phyloP scores from a whole-genome alignment of 2,113 vertebrate genomes.

The Periophthalmodon schlosseri region DNA sequence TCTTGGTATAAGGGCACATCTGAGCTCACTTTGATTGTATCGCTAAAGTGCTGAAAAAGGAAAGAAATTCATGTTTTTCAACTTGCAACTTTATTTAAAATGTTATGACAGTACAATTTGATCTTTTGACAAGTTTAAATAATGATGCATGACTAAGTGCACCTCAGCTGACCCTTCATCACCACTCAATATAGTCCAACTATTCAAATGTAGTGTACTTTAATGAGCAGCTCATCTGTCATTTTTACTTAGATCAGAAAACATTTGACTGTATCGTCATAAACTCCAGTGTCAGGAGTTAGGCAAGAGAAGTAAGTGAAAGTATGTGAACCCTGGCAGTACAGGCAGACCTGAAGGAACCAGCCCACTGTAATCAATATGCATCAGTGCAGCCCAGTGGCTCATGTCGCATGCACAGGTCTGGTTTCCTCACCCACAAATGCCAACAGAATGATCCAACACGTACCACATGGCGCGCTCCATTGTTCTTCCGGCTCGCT shows the following conservation, averaged over 20 bases:
- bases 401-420: constrained; percentile 38
- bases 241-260: constrained; percentile 9
- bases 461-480: constrained; percentile 85
- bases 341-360: constrained; percentile 55
- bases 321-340: constrained; percentile 40
- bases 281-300: constrained; percentile 21
- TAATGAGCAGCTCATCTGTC: neutral
- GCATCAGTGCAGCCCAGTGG: constrained; percentile 33
- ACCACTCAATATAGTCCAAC: constrained; percentile 17
- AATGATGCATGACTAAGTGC: constrained; percentile 24
- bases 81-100: constrained; percentile 12
- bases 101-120: constrained; percentile 17
- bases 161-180: constrained; percentile 22
- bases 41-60: constrained; percentile 83
- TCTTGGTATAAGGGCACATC: constrained; percentile 83
- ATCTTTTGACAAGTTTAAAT: constrained; percentile 8
- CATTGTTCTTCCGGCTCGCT: constrained; percentile 70
- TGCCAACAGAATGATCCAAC: constrained; percentile 29
- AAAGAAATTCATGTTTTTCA: neutral
- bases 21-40: constrained; percentile 87
- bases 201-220: constrained; percentile 32
- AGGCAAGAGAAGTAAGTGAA: constrained; percentile 21
- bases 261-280: constrained; percentile 12
- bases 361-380: constrained; percentile 57
- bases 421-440: constrained; percentile 47